These are phyloP conservation scores for Hyposoter didymator DNA, from an alignment of 2,888 invertebrate species.

Conservation along the genomic window DNA sequence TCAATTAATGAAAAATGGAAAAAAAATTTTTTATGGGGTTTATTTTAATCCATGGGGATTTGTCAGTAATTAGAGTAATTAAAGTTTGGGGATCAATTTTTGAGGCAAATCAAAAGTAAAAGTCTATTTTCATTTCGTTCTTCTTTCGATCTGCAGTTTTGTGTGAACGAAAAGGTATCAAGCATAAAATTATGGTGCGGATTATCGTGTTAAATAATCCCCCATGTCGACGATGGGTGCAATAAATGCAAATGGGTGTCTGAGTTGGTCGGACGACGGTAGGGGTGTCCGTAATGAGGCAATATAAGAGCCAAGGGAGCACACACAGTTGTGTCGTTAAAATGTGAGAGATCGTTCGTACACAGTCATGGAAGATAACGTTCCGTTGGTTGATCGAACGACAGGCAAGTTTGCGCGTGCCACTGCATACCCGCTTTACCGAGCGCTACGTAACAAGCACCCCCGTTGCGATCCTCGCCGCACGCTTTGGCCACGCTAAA, in stretches of 20 bases:
- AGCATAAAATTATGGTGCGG: slow-evolving; percentile 48
- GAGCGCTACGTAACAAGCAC: slow-evolving; percentile 74
- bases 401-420: slow-evolving; percentile 72
- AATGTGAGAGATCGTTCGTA: slow-evolving; percentile 47
- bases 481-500: slow-evolving; percentile 76
- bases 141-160: neutral
- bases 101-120: neutral
- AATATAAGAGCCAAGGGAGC: slow-evolving; percentile 60
- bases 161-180: slow-evolving; percentile 17
- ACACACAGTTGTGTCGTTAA: slow-evolving; percentile 66
- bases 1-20: too few relatives aligned
- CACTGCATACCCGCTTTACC: slow-evolving; percentile 67
- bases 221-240: slow-evolving; percentile 52
- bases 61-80: neutral
- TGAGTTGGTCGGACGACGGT: slow-evolving; percentile 28
- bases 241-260: slow-evolving; percentile 74
- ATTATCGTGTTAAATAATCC: neutral
- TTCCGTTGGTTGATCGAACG: slow-evolving; percentile 49
- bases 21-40: too few relatives aligned
- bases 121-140: neutral
- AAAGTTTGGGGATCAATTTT: neutral
- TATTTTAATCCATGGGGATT: neutral
- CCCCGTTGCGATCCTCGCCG: slow-evolving; percentile 75
- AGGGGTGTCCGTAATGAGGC: slow-evolving; percentile 70
- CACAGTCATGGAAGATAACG: slow-evolving; percentile 46